phyloP scores from a whole-genome alignment of 2,888 invertebrate species.

The Mythimna vitellina region DNA sequence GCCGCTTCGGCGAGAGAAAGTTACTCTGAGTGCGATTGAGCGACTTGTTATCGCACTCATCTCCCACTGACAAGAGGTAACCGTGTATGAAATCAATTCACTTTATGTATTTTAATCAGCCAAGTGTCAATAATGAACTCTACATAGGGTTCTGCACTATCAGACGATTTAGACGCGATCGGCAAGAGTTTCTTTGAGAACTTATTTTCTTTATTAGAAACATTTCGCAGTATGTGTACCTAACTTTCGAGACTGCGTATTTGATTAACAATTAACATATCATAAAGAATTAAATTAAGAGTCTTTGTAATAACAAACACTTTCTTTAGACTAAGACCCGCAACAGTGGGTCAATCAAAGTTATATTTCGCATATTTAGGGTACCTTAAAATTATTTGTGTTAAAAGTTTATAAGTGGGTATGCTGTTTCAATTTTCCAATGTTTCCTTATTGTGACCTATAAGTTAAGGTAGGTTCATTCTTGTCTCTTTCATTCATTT shows the following conservation, averaged over 20 bases:
- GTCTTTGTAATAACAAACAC: conserved; percentile 9
- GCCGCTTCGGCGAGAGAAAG: conserved; percentile 56
- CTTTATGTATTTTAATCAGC: conserved; percentile 33
- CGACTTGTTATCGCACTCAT: conserved; percentile 47
- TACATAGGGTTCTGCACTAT: conserved; percentile 14
- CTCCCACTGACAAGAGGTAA: conserved; percentile 38
- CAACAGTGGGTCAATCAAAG: neutral
- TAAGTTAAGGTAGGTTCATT: neutral
- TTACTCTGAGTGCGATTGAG: conserved; percentile 48
- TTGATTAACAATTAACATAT: conserved; percentile 16
- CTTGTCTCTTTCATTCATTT: conserved; percentile 3
- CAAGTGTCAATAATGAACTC: conserved; percentile 28
- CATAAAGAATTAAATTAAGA: conserved; percentile 4
- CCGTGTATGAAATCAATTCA: conserved; percentile 58
- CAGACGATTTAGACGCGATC: neutral
- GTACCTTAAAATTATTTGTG: too few relatives aligned
- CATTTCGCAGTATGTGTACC: neutral
- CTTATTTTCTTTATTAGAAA: conserved; percentile 2
- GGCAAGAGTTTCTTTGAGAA: neutral
- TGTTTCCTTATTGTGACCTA: neutral
- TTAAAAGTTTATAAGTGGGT: too few relatives aligned
- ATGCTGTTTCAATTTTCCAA: neutral
- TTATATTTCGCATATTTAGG: too few relatives aligned
- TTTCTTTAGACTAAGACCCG: conserved; percentile 7
- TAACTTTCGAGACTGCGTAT: conserved; percentile 37